These are phyloP conservation scores for Patella ulyssiponensis DNA, from an alignment of 2,888 invertebrate genomes.

Conservation along the genomic window DNA sequence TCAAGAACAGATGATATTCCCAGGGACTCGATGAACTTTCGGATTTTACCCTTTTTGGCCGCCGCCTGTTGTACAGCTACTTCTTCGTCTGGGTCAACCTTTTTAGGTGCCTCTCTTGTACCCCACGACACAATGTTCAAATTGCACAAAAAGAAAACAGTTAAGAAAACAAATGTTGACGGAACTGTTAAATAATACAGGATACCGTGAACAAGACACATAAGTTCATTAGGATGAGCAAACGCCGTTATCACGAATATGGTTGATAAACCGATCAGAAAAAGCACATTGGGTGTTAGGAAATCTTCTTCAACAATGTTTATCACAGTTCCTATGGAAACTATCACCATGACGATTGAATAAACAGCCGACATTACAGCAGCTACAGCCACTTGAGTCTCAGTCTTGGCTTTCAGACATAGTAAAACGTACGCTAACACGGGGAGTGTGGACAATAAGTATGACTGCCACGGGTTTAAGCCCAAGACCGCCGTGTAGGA, in stretches of 20 bases:
- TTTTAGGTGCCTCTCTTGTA: constrained; percentile 81
- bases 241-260: constrained; percentile 96
- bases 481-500: constrained; percentile 97
- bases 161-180: constrained; percentile 92
- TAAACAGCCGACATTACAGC: constrained; percentile 82
- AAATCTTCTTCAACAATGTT: constrained; percentile 94
- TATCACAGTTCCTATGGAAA: constrained; percentile 96
- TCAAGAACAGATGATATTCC: constrained; percentile 36
- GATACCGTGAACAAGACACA: constrained; percentile 77
- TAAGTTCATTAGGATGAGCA: constrained; percentile 89
- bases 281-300: constrained; percentile 50
- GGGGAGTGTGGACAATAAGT: constrained; percentile 93
- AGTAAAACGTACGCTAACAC: constrained; percentile 91
- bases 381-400: constrained; percentile 82
- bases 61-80: constrained; percentile 86
- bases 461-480: constrained; percentile 96
- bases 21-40: constrained; percentile 32
- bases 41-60: constrained; percentile 79
- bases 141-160: constrained; percentile 92
- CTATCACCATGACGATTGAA: constrained; percentile 99
- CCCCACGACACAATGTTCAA: constrained; percentile 95
- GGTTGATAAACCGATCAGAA: constrained; percentile 78
- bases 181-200: constrained; percentile 93
- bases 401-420: constrained; percentile 92
- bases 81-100: constrained; percentile 42